Evolutionary conservation across 2,888 invertebrate genomes (phyloP), one percentile per base, ranked within the genome.

Genomic region (Tetranychus piercei): DNA sequence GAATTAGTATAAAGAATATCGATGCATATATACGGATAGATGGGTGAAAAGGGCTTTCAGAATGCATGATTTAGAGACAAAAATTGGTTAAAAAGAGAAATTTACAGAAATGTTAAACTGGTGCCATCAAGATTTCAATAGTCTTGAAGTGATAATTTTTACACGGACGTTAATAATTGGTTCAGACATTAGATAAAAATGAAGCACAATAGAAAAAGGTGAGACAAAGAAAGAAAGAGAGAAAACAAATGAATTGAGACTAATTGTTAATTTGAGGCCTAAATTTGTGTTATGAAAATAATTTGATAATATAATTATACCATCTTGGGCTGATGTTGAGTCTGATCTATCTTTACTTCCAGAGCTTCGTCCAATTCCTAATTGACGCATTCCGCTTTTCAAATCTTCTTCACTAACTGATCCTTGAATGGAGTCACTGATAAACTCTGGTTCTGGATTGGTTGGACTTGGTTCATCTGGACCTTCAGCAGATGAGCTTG

Each of bases 371-470:
- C 86, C 86, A 81, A 88, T 85, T 79, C 87, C 87, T 78, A 90
- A 85, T 82, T 87, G 88, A 83, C 88, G 87, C 87, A 90, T 88
- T 80, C 88, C 89, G 81, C 89, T 88, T 80, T 87, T 87, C 81
- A 88, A 84, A 81, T 88, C 88, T 80, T 86, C 86, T 79, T 85
- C 85, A 80, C 86, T 77, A 6, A 79, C 77, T 22, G 75, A 64
- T 78, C 86, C 86, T 83, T 87, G 87, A 83, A 88, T 88, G 80
- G 87, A 86, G 82, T 90, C 90, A 80, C 89, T 89, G 80, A 89
- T 87, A 85, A 90, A 90, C 83, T 90, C 90, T 81, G 88, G 87
- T 66, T 82, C 80, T 15, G 65, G 74, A 65, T 44, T 74, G 73
- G 76, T 78, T 67, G 80, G 79, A 77, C 79, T 79, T 72, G 73